A percentile compares a stretch with the other conserved stretches of the same genome.
Evolutionary conservation across 2,888 invertebrate genomes (phyloP).

Genomic region (Agriopis aurantiaria): DNA sequence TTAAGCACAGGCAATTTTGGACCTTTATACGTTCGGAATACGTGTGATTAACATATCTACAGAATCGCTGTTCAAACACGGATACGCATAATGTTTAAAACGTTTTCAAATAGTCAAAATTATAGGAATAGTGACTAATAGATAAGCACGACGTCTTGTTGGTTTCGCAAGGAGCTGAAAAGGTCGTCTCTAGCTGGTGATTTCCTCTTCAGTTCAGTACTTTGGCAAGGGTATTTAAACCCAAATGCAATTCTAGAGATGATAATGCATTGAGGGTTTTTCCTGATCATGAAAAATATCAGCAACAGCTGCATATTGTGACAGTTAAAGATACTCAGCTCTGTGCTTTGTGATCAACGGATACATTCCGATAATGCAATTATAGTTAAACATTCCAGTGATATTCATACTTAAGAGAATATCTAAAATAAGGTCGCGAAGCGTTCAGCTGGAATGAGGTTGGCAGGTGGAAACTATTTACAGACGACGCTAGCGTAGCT

Average conservation of each 20-base stretch:
- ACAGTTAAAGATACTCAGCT: constrained; percentile 1
- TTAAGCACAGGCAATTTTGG: constrained; percentile 29
- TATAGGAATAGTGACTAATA: constrained; percentile 17
- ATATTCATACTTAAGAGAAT: constrained; percentile 21
- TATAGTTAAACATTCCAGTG: constrained; percentile 20
- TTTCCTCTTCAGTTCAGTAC: constrained; percentile 1
- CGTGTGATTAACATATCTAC: constrained; percentile 52
- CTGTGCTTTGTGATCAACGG: constrained; percentile 25
- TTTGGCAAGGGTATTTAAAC: neutral
- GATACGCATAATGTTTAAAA: constrained; percentile 21
- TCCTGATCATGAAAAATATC: neutral
- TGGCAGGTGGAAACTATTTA: too few relatives aligned
- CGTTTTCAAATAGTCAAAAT: constrained; percentile 17
- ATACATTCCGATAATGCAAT: constrained; percentile 20
- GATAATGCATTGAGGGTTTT: too few relatives aligned
- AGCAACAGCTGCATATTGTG: constrained; percentile 1
- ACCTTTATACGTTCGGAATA: constrained; percentile 38
- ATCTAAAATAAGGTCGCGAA: constrained; percentile 1
- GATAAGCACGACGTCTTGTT: constrained; percentile 9
- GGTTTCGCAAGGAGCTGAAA: constrained; percentile 1
- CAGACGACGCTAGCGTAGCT: too few relatives aligned
- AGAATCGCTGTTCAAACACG: constrained; percentile 9
- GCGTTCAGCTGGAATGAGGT: constrained; percentile 15
- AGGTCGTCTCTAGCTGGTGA: neutral
- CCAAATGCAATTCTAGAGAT: neutral